A percentile compares a stretch with the other conserved stretches of the same genome.
Conservation (phyloP, 1,140 invertebrate genomes). For the Nebria ingens region DNA sequence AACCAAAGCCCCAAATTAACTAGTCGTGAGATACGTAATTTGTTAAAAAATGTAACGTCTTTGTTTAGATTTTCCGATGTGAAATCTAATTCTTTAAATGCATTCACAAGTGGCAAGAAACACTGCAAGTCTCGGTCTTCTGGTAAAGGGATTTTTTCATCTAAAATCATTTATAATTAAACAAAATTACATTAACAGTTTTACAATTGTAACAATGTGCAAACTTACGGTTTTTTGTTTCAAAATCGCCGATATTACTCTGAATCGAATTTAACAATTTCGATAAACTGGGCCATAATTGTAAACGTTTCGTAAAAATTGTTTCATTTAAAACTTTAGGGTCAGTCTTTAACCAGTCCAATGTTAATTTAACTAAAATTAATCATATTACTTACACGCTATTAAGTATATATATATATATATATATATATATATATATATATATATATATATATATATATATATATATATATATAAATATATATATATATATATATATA, state of each 20-base stretch:
- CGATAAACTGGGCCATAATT: slow-evolving; percentile 71
- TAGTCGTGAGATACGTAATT: slow-evolving; percentile 36
- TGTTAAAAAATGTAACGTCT: slow-evolving; percentile 22
- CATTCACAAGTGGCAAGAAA: slow-evolving; percentile 59
- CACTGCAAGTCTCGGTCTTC: slow-evolving; percentile 72
- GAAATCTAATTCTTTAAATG: slow-evolving; percentile 44
- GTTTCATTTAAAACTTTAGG: slow-evolving; percentile 43
- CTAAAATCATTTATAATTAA: slow-evolving; percentile 50
- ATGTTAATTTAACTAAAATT: slow-evolving; percentile 56
- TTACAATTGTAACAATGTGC: slow-evolving; percentile 10
- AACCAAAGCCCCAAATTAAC: slow-evolving; percentile 40
- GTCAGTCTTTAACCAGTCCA: slow-evolving; percentile 58
- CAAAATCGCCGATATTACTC: slow-evolving; percentile 36
- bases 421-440: background rate
- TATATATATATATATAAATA: no score
- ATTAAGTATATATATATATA: slow-evolving; percentile 15
- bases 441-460: no score
- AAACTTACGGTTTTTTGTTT: slow-evolving; percentile 37
- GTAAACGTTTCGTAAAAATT: slow-evolving; percentile 52
- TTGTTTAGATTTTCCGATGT: slow-evolving; percentile 19
- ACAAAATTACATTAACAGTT: slow-evolving; percentile 19
- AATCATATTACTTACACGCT: no score
- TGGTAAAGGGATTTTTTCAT: slow-evolving; percentile 54
- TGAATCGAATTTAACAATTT: slow-evolving; percentile 61
- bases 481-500: no score